Conservation (phyloP, 1,140 invertebrate species). For the Proctacanthus coquilletti region DNA sequence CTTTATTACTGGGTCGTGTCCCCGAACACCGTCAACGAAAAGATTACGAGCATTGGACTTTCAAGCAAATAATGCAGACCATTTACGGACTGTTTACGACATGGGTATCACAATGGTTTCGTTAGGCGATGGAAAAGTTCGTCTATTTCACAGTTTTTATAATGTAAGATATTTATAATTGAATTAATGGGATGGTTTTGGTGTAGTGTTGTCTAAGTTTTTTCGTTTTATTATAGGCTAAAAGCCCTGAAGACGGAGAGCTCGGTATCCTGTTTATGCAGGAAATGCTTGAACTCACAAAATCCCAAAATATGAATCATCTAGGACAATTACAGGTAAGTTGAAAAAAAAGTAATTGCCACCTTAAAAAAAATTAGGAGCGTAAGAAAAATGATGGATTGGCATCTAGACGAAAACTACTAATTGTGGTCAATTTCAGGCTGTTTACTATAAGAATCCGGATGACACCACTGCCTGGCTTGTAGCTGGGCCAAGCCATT, state of each 20-base stretch:
- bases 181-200: slow-evolving; percentile 4
- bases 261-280: slow-evolving; percentile 92
- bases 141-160: slow-evolving; percentile 73
- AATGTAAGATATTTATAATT: slow-evolving; percentile 41
- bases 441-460: slow-evolving; percentile 35
- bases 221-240: slow-evolving; percentile 45
- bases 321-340: slow-evolving; percentile 37
- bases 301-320: slow-evolving; percentile 45
- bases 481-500: slow-evolving; percentile 79
- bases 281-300: slow-evolving; percentile 87
- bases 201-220: slow-evolving; percentile 4
- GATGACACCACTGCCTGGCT: slow-evolving; percentile 30
- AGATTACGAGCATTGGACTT: slow-evolving; percentile 58
- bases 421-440: slow-evolving; percentile 15
- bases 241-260: slow-evolving; percentile 68
- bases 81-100: slow-evolving; percentile 69
- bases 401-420: neutral
- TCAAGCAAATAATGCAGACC: slow-evolving; percentile 74
- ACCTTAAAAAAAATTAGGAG: neutral
- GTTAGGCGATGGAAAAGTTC: slow-evolving; percentile 74
- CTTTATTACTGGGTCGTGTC: slow-evolving; percentile 70
- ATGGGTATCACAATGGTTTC: slow-evolving; percentile 92
- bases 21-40: slow-evolving; percentile 38
- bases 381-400: neutral
- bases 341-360: neutral